Evolutionary conservation across 2,888 invertebrate genomes (phyloP).

Genomic region (Tetheella fluctuosa): DNA sequence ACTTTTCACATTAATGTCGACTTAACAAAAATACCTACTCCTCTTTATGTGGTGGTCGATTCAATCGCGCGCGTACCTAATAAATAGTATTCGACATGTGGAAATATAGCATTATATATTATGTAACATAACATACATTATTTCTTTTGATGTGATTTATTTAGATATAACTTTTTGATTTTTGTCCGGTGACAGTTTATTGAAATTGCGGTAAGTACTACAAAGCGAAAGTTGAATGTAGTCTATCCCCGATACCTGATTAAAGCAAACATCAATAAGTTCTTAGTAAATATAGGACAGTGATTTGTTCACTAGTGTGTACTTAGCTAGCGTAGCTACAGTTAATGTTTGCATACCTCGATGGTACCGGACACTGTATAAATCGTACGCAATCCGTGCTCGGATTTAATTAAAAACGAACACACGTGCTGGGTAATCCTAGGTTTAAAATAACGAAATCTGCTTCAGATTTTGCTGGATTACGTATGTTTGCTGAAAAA

Average conservation of each 20-base stretch:
- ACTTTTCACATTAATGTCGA: too few relatives aligned
- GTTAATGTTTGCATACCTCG: background rate
- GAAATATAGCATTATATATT: too few relatives aligned
- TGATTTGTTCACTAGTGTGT: background rate
- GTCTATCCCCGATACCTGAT: background rate
- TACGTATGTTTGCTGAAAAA: background rate
- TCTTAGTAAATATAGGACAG: background rate
- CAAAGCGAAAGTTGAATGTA: background rate
- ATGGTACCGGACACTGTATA: background rate
- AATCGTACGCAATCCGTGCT: background rate
- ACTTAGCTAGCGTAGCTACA: background rate
- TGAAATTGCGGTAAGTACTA: too few relatives aligned
- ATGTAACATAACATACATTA: too few relatives aligned
- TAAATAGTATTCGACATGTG: too few relatives aligned
- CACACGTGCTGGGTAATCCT: background rate
- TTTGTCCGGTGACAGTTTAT: too few relatives aligned
- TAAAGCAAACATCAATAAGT: background rate
- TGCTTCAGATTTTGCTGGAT: background rate
- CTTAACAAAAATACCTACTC: too few relatives aligned
- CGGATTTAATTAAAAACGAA: constrained; percentile 3
- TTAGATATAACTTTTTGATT: too few relatives aligned
- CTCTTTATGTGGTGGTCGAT: too few relatives aligned
- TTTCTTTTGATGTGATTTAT: too few relatives aligned
- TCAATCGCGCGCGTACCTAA: too few relatives aligned
- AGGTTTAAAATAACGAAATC: background rate